phyloP scores from a whole-genome alignment of 2,113 vertebrate genomes.

The Spilogale gracilis region DNA sequence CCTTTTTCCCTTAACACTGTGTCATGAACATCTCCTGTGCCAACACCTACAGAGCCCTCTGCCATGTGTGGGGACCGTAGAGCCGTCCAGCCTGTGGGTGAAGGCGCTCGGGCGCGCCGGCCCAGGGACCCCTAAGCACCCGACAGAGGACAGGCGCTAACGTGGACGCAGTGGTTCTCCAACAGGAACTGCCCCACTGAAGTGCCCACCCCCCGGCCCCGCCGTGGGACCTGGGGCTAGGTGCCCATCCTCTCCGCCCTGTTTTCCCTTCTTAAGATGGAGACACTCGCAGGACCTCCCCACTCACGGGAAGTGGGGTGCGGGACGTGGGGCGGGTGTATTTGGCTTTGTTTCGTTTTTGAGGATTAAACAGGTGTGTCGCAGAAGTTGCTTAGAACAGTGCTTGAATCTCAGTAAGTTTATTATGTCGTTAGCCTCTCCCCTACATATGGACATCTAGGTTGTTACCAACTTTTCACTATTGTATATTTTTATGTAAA shows the following conservation, averaged over 20 bases:
- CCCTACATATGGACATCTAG: neutral
- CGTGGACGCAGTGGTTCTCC: too few relatives aligned
- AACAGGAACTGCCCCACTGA: neutral
- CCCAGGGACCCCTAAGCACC: too few relatives aligned
- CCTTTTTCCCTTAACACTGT: neutral
- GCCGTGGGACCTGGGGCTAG: neutral
- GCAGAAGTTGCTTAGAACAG: neutral
- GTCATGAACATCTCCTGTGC: neutral
- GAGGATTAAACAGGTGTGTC: neutral
- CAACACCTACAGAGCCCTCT: neutral
- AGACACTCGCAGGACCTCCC: neutral
- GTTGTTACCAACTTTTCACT: neutral
- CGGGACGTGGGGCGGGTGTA: neutral
- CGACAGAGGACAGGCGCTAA: too few relatives aligned
- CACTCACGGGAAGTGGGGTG: neutral
- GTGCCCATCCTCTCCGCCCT: neutral
- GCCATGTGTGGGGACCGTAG: neutral
- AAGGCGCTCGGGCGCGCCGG: neutral
- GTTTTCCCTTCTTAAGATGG: neutral
- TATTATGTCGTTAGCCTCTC: neutral
- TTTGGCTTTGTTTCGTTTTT: neutral
- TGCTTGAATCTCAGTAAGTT: neutral
- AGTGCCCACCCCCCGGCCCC: neutral
- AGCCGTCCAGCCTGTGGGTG: neutral
- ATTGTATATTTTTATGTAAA: neutral